Percentiles rank a stretch among this genome's conserved stretches.
Conservation (phyloP, 2,797 vertebrate species). For the Tachyglossus aculeatus region DNA sequence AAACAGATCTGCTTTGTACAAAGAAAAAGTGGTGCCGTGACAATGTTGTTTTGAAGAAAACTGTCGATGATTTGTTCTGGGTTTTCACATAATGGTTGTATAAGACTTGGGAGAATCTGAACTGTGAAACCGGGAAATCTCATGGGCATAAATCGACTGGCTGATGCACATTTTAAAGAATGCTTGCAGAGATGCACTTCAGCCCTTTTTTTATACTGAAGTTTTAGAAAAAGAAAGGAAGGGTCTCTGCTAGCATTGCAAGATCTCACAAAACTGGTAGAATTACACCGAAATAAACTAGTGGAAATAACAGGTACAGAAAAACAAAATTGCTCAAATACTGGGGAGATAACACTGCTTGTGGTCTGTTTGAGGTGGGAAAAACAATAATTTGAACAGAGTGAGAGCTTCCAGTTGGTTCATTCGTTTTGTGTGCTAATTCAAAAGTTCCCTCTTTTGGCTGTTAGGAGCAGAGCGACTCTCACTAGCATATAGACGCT, state of each 20-base stretch:
- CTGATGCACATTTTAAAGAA: slow-evolving; percentile 64
- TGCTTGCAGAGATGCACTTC: slow-evolving; percentile 73
- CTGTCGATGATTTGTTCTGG: slow-evolving; percentile 57
- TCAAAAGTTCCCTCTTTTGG: slow-evolving; percentile 25
- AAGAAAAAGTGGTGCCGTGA: slow-evolving; percentile 68
- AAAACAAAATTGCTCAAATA: slow-evolving; percentile 66
- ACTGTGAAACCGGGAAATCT: slow-evolving; percentile 69
- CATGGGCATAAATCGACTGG: slow-evolving; percentile 76
- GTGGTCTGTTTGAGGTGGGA: slow-evolving; percentile 64
- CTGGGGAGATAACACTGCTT: slow-evolving; percentile 77
- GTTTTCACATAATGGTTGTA: slow-evolving; percentile 25
- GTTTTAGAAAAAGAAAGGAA: slow-evolving; percentile 76
- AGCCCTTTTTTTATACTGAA: slow-evolving; percentile 74
- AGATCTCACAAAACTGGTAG: slow-evolving; percentile 70
- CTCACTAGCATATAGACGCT: slow-evolving; percentile 56
- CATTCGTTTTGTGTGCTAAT: slow-evolving; percentile 21
- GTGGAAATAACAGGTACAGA: slow-evolving; percentile 68
- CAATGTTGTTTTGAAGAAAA: slow-evolving; percentile 48
- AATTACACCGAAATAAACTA: slow-evolving; percentile 66
- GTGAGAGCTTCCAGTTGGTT: slow-evolving; percentile 75
- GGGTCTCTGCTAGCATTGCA: slow-evolving; percentile 69
- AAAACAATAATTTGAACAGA: slow-evolving; percentile 67
- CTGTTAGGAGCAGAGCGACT: slow-evolving; percentile 69
- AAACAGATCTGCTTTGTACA: slow-evolving; percentile 74
- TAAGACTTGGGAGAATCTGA: slow-evolving; percentile 68